Percentiles rank a stretch among this genome's conserved stretches.
These are phyloP conservation scores for Pseudomugil gertrudae DNA, from an alignment of 2,797 vertebrate genomes.

Conservation along the genomic window DNA sequence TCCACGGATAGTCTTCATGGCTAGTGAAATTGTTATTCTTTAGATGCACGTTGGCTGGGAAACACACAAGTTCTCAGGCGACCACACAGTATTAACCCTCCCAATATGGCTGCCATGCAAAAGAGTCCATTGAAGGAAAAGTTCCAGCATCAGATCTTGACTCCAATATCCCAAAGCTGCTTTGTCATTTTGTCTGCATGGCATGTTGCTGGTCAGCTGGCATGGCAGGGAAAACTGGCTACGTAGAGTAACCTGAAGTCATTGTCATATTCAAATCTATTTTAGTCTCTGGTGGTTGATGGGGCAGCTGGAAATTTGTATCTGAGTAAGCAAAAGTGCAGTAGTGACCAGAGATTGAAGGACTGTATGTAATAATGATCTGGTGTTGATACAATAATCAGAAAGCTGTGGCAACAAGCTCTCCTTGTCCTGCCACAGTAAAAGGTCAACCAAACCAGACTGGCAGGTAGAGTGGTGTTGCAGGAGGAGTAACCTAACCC, in stretches of 20 bases:
- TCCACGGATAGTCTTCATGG: constrained; percentile 79
- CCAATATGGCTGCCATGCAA: constrained; percentile 73
- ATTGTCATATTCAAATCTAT: constrained; percentile 1
- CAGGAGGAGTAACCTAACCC: constrained; percentile 34
- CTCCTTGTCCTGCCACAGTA: constrained; percentile 10
- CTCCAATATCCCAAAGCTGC: constrained; percentile 58
- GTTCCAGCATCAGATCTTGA: constrained; percentile 67
- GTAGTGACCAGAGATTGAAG: constrained; percentile 2
- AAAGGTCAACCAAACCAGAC: constrained; percentile 59
- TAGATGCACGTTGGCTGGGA: constrained; percentile 81
- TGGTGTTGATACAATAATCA: constrained; percentile 16
- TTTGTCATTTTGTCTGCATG: constrained; percentile 52
- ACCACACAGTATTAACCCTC: constrained; percentile 74
- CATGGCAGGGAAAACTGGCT: constrained; percentile 43
- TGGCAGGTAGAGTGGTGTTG: constrained; percentile 53
- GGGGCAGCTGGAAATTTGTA: background rate
- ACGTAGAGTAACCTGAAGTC: background rate
- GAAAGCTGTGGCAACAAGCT: constrained; percentile 49
- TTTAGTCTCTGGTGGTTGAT: background rate
- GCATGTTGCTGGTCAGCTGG: constrained; percentile 37
- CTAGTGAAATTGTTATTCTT: constrained; percentile 83
- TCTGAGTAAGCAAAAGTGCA: background rate
- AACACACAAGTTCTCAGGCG: constrained; percentile 81
- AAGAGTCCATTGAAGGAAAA: constrained; percentile 70
- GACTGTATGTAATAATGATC: constrained; percentile 10